These are phyloP conservation scores for Aphis craccivora DNA, from an alignment of 1,140 invertebrate species.

Conservation along the genomic window DNA sequence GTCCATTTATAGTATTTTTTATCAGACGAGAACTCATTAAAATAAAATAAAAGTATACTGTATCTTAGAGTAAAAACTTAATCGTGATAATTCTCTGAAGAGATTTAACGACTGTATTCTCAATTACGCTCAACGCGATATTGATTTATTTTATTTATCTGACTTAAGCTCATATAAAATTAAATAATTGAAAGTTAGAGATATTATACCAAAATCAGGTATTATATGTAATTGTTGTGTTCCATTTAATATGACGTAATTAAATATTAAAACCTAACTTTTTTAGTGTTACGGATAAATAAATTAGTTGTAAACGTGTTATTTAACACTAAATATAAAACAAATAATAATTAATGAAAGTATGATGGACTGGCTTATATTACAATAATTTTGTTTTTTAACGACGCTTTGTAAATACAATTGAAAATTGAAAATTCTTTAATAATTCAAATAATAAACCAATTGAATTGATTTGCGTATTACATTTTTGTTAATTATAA, in stretches of 20 bases:
- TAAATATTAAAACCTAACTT: background rate
- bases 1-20: background rate
- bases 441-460: background rate
- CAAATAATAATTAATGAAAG: background rate
- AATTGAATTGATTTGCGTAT: background rate
- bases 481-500: background rate
- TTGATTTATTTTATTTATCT: background rate
- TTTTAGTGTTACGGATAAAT: background rate
- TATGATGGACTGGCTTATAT: background rate
- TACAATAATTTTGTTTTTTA: background rate
- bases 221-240: background rate
- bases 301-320: too few species aligned
- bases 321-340: background rate
- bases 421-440: background rate
- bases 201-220: background rate
- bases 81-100: background rate
- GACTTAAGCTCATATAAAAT: background rate
- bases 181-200: background rate
- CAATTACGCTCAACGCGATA: background rate
- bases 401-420: background rate
- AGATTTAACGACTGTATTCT: background rate
- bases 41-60: background rate
- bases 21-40: background rate
- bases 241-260: background rate
- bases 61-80: background rate